These are phyloP conservation scores for Montipora foliosa DNA, from an alignment of 64 coral and sea anemone genomes.

Conservation along the genomic window DNA sequence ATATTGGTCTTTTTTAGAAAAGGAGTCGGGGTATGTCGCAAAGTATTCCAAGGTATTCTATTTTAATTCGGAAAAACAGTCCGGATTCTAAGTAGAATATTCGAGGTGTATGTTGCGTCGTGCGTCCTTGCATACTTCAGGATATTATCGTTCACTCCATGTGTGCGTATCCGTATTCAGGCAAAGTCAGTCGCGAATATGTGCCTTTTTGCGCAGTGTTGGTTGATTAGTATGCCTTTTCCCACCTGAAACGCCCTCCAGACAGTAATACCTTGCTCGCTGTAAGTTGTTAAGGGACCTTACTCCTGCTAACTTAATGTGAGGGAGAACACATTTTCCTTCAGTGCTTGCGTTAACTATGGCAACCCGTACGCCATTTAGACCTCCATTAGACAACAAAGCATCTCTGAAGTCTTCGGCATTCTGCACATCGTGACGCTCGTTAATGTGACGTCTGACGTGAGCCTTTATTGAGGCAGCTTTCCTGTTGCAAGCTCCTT, in stretches of 20 bases:
- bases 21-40: no score
- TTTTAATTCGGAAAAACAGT: no score
- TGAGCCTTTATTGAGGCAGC: not conserved
- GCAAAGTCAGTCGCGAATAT: no score
- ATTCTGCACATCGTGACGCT: not conserved
- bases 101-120: no score
- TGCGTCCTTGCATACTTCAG: no score
- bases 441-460: not conserved
- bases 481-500: not conserved
- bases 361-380: not conserved
- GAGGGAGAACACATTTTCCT: not conserved
- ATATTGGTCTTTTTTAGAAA: no score
- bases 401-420: not conserved
- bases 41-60: no score
- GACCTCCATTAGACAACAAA: no score
- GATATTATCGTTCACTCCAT: no score
- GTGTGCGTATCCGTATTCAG: no score
- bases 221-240: not conserved
- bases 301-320: conserved; percentile 21
- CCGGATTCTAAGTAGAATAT: no score
- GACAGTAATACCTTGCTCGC: not conserved
- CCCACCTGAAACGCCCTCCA: conserved; percentile 51
- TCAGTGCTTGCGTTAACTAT: not conserved
- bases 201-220: not conserved
- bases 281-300: conserved; percentile 46